Percentiles rank a stretch among this genome's conserved stretches.
These are phyloP conservation scores for Dasyprocta punctata DNA, from an alignment of 2,113 vertebrate genomes.

Conservation along the genomic window DNA sequence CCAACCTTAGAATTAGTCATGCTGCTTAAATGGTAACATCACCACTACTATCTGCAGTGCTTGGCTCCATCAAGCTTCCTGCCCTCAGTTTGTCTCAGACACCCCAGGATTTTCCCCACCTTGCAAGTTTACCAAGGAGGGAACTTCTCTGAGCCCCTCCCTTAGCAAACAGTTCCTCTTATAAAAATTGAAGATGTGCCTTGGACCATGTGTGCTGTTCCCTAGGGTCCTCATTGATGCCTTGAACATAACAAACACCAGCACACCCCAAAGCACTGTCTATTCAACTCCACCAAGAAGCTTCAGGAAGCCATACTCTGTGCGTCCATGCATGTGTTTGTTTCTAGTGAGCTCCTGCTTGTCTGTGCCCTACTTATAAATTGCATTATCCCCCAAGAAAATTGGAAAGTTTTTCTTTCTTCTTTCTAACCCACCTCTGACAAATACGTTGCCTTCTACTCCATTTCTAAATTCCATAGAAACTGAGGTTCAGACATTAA, in stretches of 20 bases:
- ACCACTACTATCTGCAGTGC: not conserved
- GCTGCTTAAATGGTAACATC: too few relatives aligned
- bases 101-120: not conserved
- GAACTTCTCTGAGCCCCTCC: not conserved
- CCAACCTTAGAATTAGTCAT: not conserved
- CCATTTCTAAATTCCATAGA: not conserved
- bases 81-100: not conserved
- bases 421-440: not conserved
- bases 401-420: not conserved
- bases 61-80: not conserved
- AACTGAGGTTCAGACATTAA: not conserved
- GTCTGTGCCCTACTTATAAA: not conserved
- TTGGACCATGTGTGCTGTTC: not conserved
- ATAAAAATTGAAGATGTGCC: not conserved
- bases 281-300: rapidly evolving
- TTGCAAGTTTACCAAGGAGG: not conserved
- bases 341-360: not conserved
- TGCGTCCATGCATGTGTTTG: not conserved
- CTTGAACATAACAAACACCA: not conserved
- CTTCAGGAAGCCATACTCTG: rapidly evolving
- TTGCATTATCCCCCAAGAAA: not conserved
- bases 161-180: not conserved
- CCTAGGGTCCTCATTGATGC: rapidly evolving
- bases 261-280: not conserved
- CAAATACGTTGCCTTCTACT: not conserved